Evolutionary conservation across 2,113 vertebrate genomes (phyloP), one percentile per base, ranked within the genome.

Genomic region (Collichthys lucidus): DNA sequence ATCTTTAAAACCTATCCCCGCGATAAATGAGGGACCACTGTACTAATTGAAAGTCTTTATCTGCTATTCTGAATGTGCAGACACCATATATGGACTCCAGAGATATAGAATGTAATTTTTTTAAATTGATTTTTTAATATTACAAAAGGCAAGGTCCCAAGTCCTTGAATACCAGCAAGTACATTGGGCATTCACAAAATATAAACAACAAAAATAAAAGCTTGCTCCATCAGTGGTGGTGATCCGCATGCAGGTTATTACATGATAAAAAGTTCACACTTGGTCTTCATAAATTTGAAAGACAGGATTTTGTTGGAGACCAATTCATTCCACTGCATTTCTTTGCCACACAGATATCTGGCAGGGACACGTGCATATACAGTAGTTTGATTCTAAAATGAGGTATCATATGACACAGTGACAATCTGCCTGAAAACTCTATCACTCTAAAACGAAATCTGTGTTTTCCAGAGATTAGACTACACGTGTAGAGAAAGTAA

Each of bases 91-190:
- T 16, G 22, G 60, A 69, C 16, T 59, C 17, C 5, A 63, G 62
- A 53, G 10, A 71, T 22, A 22, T 35, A 3, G 1, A 10, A 1
- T 19, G 35, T 62, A 6, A 35, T 35, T 29, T 50, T 9, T 73
- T 40, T 62, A 12, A 12, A 5, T 22, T 56, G 3, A 2, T 7
- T 19, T 46, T 70, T 70, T 69, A 1, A 47, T 57, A 74, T 69
- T 63, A 67, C 29, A 74, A 61, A 87, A 74, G 0, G 55, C 64
- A 55, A 86, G 12, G 59, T 80, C 42, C 74, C 60, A 68, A 55
- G 24, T 82, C 40, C 73, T 85, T 73, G 59, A 85, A 80, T 20
- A 71, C 85, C 82, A 86, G 74, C 77, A 81, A 89, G 69, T 5
- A 83, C 78, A 12, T 14, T 75, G 60, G 55, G 47, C 15, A 24